Conservation (phyloP, 2,797 vertebrate species). For the Sebastes minor region DNA sequence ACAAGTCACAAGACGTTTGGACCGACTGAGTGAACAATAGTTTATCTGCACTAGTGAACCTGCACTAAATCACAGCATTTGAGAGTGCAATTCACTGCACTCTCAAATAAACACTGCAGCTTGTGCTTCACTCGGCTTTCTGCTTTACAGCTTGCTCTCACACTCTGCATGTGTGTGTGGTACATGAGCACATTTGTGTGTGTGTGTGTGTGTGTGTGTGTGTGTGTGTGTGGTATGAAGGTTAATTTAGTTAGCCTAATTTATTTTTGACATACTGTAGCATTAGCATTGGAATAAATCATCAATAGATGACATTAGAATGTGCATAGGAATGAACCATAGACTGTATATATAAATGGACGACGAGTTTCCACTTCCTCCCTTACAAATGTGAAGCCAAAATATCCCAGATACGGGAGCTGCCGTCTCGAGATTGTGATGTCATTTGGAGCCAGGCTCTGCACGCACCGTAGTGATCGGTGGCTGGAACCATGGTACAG, state of each 20-base stretch:
- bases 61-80: slow-evolving; percentile 48
- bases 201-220: slow-evolving; percentile 38
- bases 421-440: no score
- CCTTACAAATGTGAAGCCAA: no score
- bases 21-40: slow-evolving; percentile 3
- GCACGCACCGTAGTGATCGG: no score
- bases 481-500: no score
- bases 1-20: background rate
- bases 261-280: background rate
- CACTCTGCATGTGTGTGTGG: slow-evolving; percentile 72
- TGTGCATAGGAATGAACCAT: background rate
- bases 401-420: no score
- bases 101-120: slow-evolving; percentile 47
- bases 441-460: no score
- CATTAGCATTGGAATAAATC: background rate
- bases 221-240: background rate
- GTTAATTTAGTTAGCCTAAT: background rate
- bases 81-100: slow-evolving; percentile 3
- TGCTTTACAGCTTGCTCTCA: slow-evolving; percentile 61
- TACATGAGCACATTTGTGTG: slow-evolving; percentile 29
- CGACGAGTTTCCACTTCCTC: no score
- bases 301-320: background rate
- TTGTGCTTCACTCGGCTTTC: slow-evolving; percentile 58
- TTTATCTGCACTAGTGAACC: slow-evolving; percentile 32
- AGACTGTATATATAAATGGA: no score